phyloP scores from a whole-genome alignment of 2,888 invertebrate species.

The Maniola hyperantus region DNA sequence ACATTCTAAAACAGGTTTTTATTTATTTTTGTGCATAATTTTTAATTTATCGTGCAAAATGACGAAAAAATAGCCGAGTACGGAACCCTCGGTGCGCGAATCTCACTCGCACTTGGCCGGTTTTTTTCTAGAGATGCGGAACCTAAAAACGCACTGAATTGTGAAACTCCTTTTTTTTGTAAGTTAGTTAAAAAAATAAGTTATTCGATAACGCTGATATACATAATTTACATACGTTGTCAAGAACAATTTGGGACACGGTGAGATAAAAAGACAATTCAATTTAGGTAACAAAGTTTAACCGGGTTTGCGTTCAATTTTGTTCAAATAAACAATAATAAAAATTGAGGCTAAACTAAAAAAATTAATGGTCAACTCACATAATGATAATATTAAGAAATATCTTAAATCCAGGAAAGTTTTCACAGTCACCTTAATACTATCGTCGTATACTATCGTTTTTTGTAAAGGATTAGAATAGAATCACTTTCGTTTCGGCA shows the following conservation, averaged over 20 bases:
- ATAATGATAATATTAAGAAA: conserved; percentile 17
- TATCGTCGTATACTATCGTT: neutral
- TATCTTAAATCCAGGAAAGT: conserved; percentile 12
- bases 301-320: conserved; percentile 12
- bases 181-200: neutral
- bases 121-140: no score
- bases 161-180: no score
- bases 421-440: conserved; percentile 19
- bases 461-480: conserved; percentile 10
- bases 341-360: conserved; percentile 24
- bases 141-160: no score
- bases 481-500: conserved; percentile 23
- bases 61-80: no score
- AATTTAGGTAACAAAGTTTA: conserved; percentile 10
- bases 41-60: no score
- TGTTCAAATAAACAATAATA: conserved; percentile 19
- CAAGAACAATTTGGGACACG: conserved; percentile 4
- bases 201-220: neutral
- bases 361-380: conserved; percentile 27
- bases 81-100: no score
- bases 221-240: neutral
- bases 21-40: no score
- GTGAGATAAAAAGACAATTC: conserved; percentile 15
- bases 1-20: no score
- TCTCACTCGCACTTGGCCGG: no score